These are phyloP conservation scores for Ranitomeya imitator DNA, from an alignment of 2,113 vertebrate genomes.

Conservation along the genomic window DNA sequence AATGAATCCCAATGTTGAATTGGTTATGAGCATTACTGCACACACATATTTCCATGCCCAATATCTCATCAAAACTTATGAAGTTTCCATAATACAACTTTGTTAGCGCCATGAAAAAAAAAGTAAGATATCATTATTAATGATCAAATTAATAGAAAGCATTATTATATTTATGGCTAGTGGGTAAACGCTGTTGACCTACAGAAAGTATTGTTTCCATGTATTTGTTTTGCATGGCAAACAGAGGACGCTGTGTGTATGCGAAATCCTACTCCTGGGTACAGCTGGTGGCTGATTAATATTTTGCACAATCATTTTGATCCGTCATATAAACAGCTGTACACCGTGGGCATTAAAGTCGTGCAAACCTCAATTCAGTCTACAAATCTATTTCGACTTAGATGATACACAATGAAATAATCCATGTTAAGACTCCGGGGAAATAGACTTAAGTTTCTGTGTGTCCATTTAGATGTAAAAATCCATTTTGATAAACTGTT, in stretches of 20 bases:
- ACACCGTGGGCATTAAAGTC: conserved; percentile 23
- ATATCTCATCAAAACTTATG: neutral
- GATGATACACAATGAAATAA: conserved; percentile 24
- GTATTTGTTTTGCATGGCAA: neutral
- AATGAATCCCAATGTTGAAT: neutral
- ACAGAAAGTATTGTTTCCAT: neutral
- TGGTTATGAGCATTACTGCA: neutral
- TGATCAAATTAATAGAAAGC: neutral
- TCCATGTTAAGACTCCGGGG: conserved; percentile 35
- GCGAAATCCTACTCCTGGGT: conserved; percentile 12
- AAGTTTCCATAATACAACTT: neutral
- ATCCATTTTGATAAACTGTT: conserved; percentile 22
- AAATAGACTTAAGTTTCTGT: conserved; percentile 26
- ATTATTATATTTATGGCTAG: neutral
- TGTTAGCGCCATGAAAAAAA: neutral
- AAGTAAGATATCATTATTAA: neutral
- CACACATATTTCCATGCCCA: neutral
- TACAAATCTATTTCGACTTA: conserved; percentile 21
- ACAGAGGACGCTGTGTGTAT: neutral
- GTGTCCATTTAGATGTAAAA: conserved; percentile 26
- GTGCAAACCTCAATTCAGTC: conserved; percentile 21
- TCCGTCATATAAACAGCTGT: conserved; percentile 28
- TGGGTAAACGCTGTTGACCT: neutral
- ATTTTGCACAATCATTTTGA: conserved; percentile 35
- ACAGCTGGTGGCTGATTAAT: conserved; percentile 23